Base-by-base conservation (phyloP, 2,797 vertebrate genomes). In the Mus spretus region DNA sequence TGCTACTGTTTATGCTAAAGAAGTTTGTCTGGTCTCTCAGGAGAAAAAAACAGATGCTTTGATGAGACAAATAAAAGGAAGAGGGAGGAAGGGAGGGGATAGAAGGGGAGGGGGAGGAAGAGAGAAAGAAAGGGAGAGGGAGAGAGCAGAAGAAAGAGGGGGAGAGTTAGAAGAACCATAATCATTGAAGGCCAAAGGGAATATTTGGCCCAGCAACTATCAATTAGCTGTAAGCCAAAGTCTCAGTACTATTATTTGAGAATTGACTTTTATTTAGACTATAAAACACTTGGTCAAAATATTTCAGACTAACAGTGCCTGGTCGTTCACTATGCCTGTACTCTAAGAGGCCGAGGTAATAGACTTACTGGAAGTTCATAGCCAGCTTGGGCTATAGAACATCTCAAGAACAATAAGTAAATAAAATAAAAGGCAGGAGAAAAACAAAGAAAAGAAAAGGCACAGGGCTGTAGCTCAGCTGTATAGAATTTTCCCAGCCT, bases 201-300 rank as follows among this genome's bases (percentile, higher is more conserved):
- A 65, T 53, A 79, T 93, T 93, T 79, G 80, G 91, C 90, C 47
- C 92, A 20, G 44, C 26, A 83, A 53, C 75, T 85, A 59, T 34
- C 37, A 24, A 89, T 80, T 20, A 57, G 55, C 81, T 70, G 91
- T 40, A 70, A 97, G 65, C 82, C 81, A 92, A 70, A 31, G 28
- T 92, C 94, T 94, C 89, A 59, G 74, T 78, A 70, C 44, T 93
- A 93, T 83, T 74, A 74, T n/a, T 70, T 92, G 40, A 31, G 24
- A 89, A 88, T 95, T 96, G 78, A 96, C 91, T 95, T 80, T 87
- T 26, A 92, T 83, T 95, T 94, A 87, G 87, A 92, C 95, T 85
- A 50, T 77, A 92, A 92, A 55, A 79, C n/a, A 93, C 17, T 40
- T 47, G 17, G 22, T 70, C 88, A 59, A 70, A 70, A 70, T 83